Evolutionary conservation across 2,113 vertebrate species (phyloP).

Genomic region (Percina caprodes): DNA sequence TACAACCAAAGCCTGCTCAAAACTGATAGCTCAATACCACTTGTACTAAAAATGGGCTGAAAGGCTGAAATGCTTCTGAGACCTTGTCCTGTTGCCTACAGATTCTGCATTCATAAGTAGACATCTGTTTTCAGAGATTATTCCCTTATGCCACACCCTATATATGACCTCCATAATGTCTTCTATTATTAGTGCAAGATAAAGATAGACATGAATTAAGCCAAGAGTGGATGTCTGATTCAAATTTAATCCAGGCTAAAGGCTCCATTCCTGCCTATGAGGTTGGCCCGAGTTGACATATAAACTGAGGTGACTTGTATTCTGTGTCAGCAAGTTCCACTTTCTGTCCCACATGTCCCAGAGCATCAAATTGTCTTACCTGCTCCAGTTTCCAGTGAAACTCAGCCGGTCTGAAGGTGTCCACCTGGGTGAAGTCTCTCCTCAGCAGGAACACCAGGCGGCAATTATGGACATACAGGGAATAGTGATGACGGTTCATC

Average conservation of each 20-base stretch:
- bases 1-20: too few species aligned
- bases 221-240: not conserved
- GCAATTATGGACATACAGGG: constrained; percentile 97
- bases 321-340: not conserved
- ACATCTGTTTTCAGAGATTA: too few species aligned
- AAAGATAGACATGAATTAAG: constrained; percentile 1
- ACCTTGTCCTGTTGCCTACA: too few species aligned
- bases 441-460: constrained; percentile 94
- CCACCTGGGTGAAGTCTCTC: constrained; percentile 93
- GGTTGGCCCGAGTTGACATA: constrained; percentile 4
- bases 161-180: not conserved
- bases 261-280: not conserved
- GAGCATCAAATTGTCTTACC: constrained; percentile 78
- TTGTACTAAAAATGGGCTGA: too few species aligned
- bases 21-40: too few species aligned
- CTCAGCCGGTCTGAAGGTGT: constrained; percentile 95
- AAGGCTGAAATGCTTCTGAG: too few species aligned
- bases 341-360: not conserved
- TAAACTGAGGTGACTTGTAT: not conserved
- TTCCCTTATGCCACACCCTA: not conserved
- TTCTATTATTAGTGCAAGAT: not conserved
- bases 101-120: too few species aligned
- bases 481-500: constrained; percentile 98
- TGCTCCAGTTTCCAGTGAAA: constrained; percentile 99
- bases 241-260: constrained; percentile 18